phyloP scores from a whole-genome alignment of 2,797 vertebrate species.

The Lutjanus campechanus region DNA sequence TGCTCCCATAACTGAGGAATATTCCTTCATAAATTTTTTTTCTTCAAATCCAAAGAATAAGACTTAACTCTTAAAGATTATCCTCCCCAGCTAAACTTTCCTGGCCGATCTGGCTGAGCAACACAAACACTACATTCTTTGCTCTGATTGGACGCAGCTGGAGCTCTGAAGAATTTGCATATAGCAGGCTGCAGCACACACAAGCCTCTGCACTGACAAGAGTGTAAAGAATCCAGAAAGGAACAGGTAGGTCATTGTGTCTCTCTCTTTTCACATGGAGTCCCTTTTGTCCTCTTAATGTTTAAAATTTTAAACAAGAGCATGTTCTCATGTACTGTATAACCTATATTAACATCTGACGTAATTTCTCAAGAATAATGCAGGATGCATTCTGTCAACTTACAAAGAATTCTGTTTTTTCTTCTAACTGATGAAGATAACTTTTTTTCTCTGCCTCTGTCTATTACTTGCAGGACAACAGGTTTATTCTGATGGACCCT shows the following conservation, averaged over 20 bases:
- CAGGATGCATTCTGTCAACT: too few relatives aligned
- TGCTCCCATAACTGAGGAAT: too few relatives aligned
- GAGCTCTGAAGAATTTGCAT: conserved; percentile 72
- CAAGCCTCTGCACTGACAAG: conserved; percentile 52
- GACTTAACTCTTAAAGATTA: neutral
- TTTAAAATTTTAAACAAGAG: neutral
- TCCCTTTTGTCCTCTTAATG: neutral
- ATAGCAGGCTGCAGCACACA: conserved; percentile 56
- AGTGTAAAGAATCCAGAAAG: conserved; percentile 36
- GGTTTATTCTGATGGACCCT: neutral
- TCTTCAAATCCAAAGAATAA: neutral
- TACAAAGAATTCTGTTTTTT: neutral
- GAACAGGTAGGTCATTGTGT: conserved; percentile 52
- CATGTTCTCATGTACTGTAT: neutral
- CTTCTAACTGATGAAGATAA: neutral
- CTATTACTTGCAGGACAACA: conserved; percentile 19
- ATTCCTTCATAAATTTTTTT: neutral
- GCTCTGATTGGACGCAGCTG: conserved; percentile 62
- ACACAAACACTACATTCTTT: conserved; percentile 18
- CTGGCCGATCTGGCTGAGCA: conserved; percentile 33
- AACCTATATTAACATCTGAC: neutral
- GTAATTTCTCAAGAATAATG: neutral
- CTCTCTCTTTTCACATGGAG: neutral
- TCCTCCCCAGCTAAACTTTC: neutral
- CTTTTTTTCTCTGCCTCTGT: conserved; percentile 7